Evolutionary conservation across 2,113 vertebrate species (phyloP).

Genomic region (Coptodon bakossiorum): DNA sequence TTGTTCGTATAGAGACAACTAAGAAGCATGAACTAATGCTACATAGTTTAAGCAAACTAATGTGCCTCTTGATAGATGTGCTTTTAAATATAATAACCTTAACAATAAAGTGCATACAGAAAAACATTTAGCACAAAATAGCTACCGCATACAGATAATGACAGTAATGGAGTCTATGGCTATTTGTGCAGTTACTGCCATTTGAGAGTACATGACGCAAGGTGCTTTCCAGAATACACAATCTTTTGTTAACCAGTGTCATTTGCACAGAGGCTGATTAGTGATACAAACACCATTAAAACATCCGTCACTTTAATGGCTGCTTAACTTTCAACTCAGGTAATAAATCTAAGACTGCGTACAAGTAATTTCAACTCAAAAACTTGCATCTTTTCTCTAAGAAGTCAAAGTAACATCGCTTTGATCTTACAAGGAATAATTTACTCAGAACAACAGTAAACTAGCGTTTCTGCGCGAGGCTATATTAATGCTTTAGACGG

Average conservation of each 20-base stretch:
- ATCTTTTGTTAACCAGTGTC: not conserved
- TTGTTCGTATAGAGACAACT: not conserved
- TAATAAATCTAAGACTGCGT: not conserved
- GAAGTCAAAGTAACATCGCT: not conserved
- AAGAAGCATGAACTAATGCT: not conserved
- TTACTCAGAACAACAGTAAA: not conserved
- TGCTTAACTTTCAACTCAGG: not conserved
- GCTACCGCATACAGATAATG: not conserved
- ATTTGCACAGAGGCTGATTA: not conserved
- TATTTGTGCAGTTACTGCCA: not conserved
- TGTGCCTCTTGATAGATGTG: not conserved
- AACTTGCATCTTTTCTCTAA: not conserved
- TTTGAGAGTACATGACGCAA: not conserved
- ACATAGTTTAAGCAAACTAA: not conserved
- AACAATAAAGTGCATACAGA: not conserved
- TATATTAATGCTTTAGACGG: not conserved
- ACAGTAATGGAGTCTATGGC: not conserved
- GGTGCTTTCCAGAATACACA: not conserved
- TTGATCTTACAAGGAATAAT: not conserved
- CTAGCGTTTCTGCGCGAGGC: not conserved
- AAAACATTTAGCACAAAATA: not conserved
- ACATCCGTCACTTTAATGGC: not conserved
- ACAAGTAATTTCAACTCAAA: not conserved
- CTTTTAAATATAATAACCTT: not conserved
- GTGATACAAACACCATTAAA: not conserved